Conservation (phyloP, 2,113 vertebrate species). For the Mustela lutreola region DNA sequence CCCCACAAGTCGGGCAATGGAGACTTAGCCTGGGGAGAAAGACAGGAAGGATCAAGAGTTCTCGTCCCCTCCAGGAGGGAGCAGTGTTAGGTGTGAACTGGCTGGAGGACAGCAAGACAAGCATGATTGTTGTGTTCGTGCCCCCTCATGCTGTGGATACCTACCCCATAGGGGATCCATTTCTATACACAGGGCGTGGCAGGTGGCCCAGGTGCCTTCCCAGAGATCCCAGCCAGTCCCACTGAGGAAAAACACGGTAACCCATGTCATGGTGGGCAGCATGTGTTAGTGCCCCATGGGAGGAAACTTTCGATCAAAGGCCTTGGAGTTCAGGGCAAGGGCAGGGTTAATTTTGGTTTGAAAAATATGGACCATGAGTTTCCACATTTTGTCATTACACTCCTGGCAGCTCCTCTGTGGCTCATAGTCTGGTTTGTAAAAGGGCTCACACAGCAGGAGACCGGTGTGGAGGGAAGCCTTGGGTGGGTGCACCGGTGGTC, state of each 20-base stretch:
- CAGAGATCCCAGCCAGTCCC: neutral
- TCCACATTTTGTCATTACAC: neutral
- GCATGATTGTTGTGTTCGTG: fast-evolving
- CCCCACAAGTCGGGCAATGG: too few relatives aligned
- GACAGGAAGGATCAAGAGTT: neutral
- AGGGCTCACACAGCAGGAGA: neutral
- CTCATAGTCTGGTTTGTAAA: neutral
- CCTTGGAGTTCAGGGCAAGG: neutral
- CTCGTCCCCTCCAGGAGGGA: too few relatives aligned
- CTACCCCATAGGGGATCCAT: fast-evolving
- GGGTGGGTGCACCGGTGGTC: fast-evolving
- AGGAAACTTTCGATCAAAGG: neutral
- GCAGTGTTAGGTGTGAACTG: fast-evolving
- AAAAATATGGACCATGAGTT: neutral
- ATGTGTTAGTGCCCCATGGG: fast-evolving
- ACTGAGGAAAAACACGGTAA: neutral
- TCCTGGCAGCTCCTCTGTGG: neutral
- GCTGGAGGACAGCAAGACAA: neutral
- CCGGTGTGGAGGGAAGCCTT: neutral
- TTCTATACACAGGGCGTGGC: neutral
- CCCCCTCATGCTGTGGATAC: fast-evolving
- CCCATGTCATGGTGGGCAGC: neutral
- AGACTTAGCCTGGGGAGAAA: neutral
- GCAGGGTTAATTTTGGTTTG: neutral
- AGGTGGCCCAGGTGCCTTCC: neutral